These are phyloP conservation scores for Tortrix viridana DNA, from an alignment of 2,888 invertebrate genomes.

Conservation along the genomic window DNA sequence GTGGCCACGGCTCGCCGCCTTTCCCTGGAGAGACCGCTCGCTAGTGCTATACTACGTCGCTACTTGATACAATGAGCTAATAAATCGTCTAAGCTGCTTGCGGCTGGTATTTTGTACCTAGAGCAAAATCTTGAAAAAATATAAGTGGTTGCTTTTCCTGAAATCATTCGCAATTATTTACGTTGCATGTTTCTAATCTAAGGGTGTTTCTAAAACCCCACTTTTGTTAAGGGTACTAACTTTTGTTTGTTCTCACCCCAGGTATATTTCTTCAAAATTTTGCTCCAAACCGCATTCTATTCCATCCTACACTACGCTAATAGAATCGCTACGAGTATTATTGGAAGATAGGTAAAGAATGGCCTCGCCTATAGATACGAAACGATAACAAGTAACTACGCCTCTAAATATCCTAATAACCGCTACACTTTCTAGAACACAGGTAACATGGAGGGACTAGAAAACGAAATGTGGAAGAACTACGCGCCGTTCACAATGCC, in stretches of 20 bases:
- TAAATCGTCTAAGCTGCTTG: slow-evolving; percentile 63
- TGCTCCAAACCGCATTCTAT: slow-evolving; percentile 47
- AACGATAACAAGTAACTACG: slow-evolving; percentile 68
- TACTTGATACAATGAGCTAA: slow-evolving; percentile 62
- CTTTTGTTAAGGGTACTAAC: too few relatives aligned
- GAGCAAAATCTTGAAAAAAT: slow-evolving; percentile 40
- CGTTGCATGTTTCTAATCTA: too few relatives aligned
- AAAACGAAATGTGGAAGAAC: slow-evolving; percentile 52
- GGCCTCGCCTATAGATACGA: slow-evolving; percentile 76
- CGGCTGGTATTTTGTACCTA: slow-evolving; percentile 29
- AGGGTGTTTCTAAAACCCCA: too few relatives aligned
- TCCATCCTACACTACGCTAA: slow-evolving; percentile 61
- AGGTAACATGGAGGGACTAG: slow-evolving; percentile 77
- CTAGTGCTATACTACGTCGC: slow-evolving; percentile 60
- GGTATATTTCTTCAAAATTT: slow-evolving; percentile 35
- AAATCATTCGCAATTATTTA: too few relatives aligned
- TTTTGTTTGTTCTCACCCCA: background rate
- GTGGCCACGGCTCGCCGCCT: slow-evolving; percentile 61
- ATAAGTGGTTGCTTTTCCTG: background rate
- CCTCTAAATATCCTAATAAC: slow-evolving; percentile 48
- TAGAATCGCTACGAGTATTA: slow-evolving; percentile 70
- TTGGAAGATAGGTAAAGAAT: slow-evolving; percentile 68
- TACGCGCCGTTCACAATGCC: slow-evolving; percentile 34
- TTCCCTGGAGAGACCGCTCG: slow-evolving; percentile 62
- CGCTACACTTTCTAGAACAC: slow-evolving; percentile 61